Base-by-base conservation (phyloP, 1,140 invertebrate genomes). In the Platyscapa corneri region DNA sequence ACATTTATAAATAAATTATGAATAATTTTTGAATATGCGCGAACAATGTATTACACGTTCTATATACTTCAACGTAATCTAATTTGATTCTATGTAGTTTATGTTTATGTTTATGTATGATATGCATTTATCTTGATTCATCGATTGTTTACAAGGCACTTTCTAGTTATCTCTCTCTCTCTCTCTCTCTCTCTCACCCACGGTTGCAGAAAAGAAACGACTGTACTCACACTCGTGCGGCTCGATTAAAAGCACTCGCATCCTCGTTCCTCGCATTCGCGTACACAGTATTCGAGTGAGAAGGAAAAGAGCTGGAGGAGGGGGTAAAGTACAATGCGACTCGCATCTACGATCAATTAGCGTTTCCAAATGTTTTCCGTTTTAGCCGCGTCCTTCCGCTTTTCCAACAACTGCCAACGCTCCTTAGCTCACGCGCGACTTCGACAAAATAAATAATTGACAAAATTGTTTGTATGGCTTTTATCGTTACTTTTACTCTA, bases 51-150 rank as follows among this genome's bases (percentile, higher is more conserved):
- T 60, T 60, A 23, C 27, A 60, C 23, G 10, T 27, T 3, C 27
- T 60, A 27, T 60, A 60, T 18, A 30, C 32, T 56, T 32, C 30
- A 30, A 27, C 8, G 23, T 65, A 70, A 34, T 70, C 34, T 60
- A 78, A 78, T 78, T 78, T 78, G 76, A 78, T 78, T 78, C 32
- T 60, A 78, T 20, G 6, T 53, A 78, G 3, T 60, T 23, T 60
- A 27, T 60, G 23, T 76, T 76, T 76, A 53, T 53, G 49, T 53
- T 16, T 53, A 49, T 49, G n/a, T 32, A 49, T 49, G 49, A 49
- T 76, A 76, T 49, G 42, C 42, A 30, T 34, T 34, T 30, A 37
- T 49, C 49, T 78, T 53, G 8, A 60, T 60, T 37, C 53, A 37
- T 37, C 30, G 20, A 46, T 46, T 56, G 46, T 78, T 56, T 56